These are phyloP conservation scores for Tokudaia muenninki DNA, from an alignment of 2,797 vertebrate genomes.

Conservation along the genomic window DNA sequence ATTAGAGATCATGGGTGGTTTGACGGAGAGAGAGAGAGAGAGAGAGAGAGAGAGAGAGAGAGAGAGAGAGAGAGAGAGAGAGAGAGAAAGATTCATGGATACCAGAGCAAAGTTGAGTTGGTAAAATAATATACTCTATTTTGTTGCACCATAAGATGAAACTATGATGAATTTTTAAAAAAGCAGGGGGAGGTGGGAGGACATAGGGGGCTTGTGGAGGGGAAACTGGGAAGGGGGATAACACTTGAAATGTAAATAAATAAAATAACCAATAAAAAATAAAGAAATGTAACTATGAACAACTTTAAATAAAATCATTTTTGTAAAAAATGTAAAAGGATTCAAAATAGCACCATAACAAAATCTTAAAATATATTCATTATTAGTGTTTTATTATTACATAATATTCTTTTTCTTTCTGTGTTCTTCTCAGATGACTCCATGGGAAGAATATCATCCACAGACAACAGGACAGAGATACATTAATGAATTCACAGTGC, in stretches of 20 bases:
- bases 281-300: too few species aligned
- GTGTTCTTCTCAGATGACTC: background rate
- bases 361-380: background rate
- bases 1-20: background rate
- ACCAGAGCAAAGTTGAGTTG: background rate
- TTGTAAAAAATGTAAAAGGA: background rate
- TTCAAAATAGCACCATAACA: background rate
- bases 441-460: background rate
- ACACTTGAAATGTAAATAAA: too few species aligned
- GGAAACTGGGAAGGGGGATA: too few species aligned
- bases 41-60: too few species aligned
- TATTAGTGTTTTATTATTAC: background rate
- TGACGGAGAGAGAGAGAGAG: background rate
- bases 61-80: background rate
- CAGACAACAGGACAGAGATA: background rate
- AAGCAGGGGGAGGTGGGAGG: too few species aligned
- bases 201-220: too few species aligned
- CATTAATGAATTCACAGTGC: background rate
- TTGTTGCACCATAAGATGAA: background rate
- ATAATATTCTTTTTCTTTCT: background rate
- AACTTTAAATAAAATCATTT: too few species aligned
- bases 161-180: too few species aligned
- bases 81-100: background rate
- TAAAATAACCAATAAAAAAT: too few species aligned
- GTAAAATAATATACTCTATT: background rate